Base-by-base conservation (phyloP, 2,888 invertebrate species). In the Crioceris asparagi region DNA sequence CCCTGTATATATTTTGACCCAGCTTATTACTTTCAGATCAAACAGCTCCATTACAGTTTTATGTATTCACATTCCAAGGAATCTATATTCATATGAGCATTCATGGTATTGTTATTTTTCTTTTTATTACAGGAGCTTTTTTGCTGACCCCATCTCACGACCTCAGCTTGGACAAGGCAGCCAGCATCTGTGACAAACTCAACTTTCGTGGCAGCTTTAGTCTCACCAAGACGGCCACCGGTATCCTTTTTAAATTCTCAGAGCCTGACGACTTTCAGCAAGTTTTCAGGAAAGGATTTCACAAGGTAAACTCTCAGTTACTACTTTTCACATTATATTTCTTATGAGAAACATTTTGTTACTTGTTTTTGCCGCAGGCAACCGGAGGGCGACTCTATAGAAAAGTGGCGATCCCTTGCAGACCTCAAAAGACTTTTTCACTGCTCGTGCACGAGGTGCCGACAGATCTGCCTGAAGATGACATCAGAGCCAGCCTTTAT, bases 361-460 rank as follows among this genome's bases (percentile, higher is more conserved):
- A 4, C 15, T 35, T 39, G 27, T 32, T 41, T 25, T 52, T 52
- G 30, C n/a, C n/a, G n/a, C 47, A 64, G 64, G 84, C 86, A 35
- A 87, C 86, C 38, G 85, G 85, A 18, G 85, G 86, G 33, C 72
- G 86, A 52, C 79, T 86, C 60, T 86, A 87, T 65, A 78, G 84
- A 67, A 87, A 87, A 77, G 84, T 86, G 42, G 59, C 83, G 25
- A 85, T 87, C 53, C 86, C 86, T 3, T 87, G 87, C 60, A 72
- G 87, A 51, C 87, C 87, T 1, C 83, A 85, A 57, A 85, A 84
- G 67, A 86, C 84, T n/a, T 87, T 85, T 60, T 84, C 83, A 4
- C 70, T 86, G 46, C 79, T 82, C 61, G 84, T 85, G 31, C 74
- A 83, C 55, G 87, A 87, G 58, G 79, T 87, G 33, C 87, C 87